Evolutionary conservation across 2,888 invertebrate species (phyloP), one percentile per base, ranked within the genome.

Genomic region (Ametastegia equiseti): DNA sequence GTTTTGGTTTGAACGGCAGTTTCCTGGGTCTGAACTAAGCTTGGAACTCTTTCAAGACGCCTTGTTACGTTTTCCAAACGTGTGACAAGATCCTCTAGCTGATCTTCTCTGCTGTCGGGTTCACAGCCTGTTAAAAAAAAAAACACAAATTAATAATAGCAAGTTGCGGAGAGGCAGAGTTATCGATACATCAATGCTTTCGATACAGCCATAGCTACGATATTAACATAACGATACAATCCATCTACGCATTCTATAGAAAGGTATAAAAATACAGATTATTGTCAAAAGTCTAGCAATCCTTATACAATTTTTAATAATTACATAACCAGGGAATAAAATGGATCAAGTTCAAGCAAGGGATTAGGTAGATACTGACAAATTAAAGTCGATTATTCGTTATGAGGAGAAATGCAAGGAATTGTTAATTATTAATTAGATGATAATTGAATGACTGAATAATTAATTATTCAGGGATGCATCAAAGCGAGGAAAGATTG

Each of bases 11-110:
- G 91, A 30, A 90, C 89, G 15, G 87, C 89, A 45, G 84, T 86
- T 39, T 88, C 88, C 81, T 88, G 89, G 3, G 87, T 88, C 42
- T 85, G 83, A 6, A 85, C 75, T 15, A 89, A 6, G 84, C 80
- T n/a, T 87, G 78, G 87, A 80, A 92, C 90, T 85, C 89, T 91
- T 92, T 96, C 97, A 86, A 97, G 92, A 82, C 96, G 95, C 85
- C 94, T 94, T 13, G 96, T 95, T 83, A 96, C 95, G 85, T 94
- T 94, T 92, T 97, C 97, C 88, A 97, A 91, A 69, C 97, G 95
- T 87, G 94, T 94, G 85, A 96, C 95, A 89, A 96, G 92, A 83
- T 94, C 93, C 89, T 96, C 95, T 85, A 96, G 93, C 88, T 96
- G 91, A 73, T 91, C 91, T 81, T 91, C 91, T 23, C 88, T 89